Conservation (phyloP, 1,140 invertebrate species). For the Heliconius himera region DNA sequence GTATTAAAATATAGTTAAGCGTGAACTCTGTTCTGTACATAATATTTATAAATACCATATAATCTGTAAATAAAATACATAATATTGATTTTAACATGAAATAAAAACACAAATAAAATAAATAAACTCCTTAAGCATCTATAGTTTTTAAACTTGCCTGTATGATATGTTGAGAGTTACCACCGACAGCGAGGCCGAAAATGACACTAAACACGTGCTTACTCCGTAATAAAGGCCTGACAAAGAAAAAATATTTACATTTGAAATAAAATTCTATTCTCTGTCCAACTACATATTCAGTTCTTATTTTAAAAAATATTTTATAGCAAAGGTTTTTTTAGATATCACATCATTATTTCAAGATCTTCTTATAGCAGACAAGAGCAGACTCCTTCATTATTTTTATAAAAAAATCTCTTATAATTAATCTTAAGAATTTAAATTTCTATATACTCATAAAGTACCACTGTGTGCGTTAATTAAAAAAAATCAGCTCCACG, state of each 20-base stretch:
- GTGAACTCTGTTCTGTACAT: no score
- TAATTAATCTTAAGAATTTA: neutral
- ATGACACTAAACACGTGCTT: slow-evolving; percentile 94
- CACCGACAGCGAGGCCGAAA: slow-evolving; percentile 93
- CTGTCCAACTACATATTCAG: neutral
- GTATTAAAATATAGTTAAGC: no score
- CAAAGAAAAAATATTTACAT: slow-evolving; percentile 25
- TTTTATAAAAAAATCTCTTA: neutral
- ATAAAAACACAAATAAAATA: neutral
- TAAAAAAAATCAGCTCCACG: no score
- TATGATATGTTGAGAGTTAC: slow-evolving; percentile 94
- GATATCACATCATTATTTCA: slow-evolving; percentile 1
- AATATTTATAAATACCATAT: no score
- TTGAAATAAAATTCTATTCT: slow-evolving; percentile 16
- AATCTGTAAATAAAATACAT: no score
- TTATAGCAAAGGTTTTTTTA: neutral
- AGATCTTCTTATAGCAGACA: slow-evolving; percentile 6
- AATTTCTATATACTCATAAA: neutral
- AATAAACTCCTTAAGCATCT: no score
- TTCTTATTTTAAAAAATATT: neutral
- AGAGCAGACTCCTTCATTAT: neutral
- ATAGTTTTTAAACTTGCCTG: slow-evolving; percentile 65
- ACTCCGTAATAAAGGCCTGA: slow-evolving; percentile 95
- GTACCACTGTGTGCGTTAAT: no score
- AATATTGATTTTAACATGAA: neutral